Evolutionary conservation across 2,888 invertebrate species (phyloP), one percentile per base, ranked within the genome.

Genomic region (Orthonychiurus folsomi): DNA sequence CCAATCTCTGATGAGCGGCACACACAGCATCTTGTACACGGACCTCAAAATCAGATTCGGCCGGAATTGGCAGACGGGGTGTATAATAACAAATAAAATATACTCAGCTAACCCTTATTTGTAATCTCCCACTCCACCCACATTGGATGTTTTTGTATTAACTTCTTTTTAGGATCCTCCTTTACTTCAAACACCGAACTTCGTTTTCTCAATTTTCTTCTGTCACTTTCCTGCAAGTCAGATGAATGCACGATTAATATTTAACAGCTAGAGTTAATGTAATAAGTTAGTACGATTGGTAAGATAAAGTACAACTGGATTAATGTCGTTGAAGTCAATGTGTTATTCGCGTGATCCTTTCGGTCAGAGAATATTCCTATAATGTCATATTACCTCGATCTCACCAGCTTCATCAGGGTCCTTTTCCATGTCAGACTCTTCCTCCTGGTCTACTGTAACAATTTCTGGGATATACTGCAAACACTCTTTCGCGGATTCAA

Each of bases 351-450:
- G n/a, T n/a, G n/a, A n/a, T n/a, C n/a, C n/a, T n/a, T n/a, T n/a
- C n/a, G n/a, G n/a, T n/a, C n/a, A n/a, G n/a, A n/a, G n/a, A n/a
- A n/a, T n/a, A 56, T 56, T 47, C 37, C 15, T 37, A 37, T 37
- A 37, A 9, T 37, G 21, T 37, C 37, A 48, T 57, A 55, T 63
- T 47, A 55, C 65, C 50, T 56, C 56, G 3, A 24, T 50, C 20
- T 65, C 64, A 54, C 56, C 61, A 23, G 60, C 52, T n/a, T 64
- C 57, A 20, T 69, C 79, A 73, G 80, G 82, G 69, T 86, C 85
- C 74, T 80, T 80, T 75, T 87, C 87, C 0, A 86, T 85, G 72
- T 86, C 86, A 5, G 37, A 37, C 5, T 81, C 81, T 59, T 74
- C 83, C 12, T 18, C 20, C 25, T 60, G 48, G 18, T 63, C 65